Conservation (phyloP, 2,888 invertebrate species). For the Slavum lentiscoides region DNA sequence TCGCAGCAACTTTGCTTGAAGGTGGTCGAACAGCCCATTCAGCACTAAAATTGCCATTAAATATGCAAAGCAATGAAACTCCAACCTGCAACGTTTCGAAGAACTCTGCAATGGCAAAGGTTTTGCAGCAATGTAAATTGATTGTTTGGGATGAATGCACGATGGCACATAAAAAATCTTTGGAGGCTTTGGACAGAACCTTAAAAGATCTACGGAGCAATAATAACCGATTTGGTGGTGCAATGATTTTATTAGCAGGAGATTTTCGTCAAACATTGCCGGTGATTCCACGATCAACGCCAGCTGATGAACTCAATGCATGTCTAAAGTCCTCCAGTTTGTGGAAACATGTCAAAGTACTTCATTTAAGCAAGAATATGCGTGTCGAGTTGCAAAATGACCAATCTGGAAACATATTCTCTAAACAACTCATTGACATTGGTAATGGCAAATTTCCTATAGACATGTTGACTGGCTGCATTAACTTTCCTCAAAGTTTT, state of each 20-base stretch:
- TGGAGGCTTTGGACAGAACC: slow-evolving; percentile 58
- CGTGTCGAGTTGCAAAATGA: slow-evolving; percentile 8
- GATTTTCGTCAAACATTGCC: slow-evolving; percentile 55
- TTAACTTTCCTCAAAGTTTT: slow-evolving; percentile 54
- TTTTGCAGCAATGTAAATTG: slow-evolving; percentile 57
- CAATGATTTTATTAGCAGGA: slow-evolving; percentile 32
- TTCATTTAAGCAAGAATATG: slow-evolving; percentile 36
- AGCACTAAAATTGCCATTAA: too few relatives aligned
- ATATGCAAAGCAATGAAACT: too few relatives aligned
- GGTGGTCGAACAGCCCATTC: too few relatives aligned
- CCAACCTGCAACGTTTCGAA: too few relatives aligned
- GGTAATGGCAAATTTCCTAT: too few relatives aligned
- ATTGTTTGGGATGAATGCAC: slow-evolving; percentile 58
- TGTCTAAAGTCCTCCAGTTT: slow-evolving; percentile 50
- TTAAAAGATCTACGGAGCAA: neutral
- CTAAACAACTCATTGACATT: too few relatives aligned
- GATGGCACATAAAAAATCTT: slow-evolving; percentile 59
- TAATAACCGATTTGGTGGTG: too few relatives aligned
- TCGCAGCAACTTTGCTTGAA: too few relatives aligned
- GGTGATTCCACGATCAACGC: slow-evolving; percentile 55
- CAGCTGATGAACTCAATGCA: slow-evolving; percentile 53
- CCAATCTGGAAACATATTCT: too few relatives aligned
- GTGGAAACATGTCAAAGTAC: slow-evolving; percentile 54
- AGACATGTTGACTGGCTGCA: too few relatives aligned
- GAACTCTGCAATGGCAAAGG: too few relatives aligned